Percentiles rank a stretch among this genome's conserved stretches.
These are phyloP conservation scores for Geococcyx californianus DNA, from an alignment of 2,113 vertebrate species.

Conservation along the genomic window DNA sequence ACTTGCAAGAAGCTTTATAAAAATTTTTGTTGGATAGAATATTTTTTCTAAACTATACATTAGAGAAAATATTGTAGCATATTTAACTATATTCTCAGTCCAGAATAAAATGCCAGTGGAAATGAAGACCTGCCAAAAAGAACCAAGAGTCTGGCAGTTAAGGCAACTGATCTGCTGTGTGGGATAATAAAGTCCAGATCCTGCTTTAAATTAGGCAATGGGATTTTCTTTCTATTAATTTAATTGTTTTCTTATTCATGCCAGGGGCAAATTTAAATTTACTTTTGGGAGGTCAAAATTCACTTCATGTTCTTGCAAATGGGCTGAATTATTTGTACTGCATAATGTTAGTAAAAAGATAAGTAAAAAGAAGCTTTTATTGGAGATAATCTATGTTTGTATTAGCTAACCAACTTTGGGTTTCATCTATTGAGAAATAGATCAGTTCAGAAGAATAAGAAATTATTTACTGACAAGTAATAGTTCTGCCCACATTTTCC, in stretches of 20 bases:
- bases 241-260: constrained; percentile 56
- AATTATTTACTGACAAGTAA: background rate
- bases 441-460: background rate
- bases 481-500: background rate
- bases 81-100: background rate
- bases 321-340: background rate
- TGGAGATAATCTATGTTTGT: background rate
- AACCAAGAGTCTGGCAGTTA: constrained; percentile 11
- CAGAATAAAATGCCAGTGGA: background rate
- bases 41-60: background rate
- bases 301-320: constrained; percentile 7
- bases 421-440: background rate
- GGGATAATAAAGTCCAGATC: constrained; percentile 47
- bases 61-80: background rate
- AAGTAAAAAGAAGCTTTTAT: background rate
- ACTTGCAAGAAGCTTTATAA: background rate
- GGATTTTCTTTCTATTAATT: constrained; percentile 46
- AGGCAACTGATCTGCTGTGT: constrained; percentile 21
- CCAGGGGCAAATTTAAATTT: constrained; percentile 45
- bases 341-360: background rate
- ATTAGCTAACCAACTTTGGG: background rate
- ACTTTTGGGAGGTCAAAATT: constrained; percentile 42
- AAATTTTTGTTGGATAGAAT: background rate
- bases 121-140: background rate
- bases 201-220: constrained; percentile 8